Conservation (phyloP, 2,888 invertebrate species). For the Trilocha varians region DNA sequence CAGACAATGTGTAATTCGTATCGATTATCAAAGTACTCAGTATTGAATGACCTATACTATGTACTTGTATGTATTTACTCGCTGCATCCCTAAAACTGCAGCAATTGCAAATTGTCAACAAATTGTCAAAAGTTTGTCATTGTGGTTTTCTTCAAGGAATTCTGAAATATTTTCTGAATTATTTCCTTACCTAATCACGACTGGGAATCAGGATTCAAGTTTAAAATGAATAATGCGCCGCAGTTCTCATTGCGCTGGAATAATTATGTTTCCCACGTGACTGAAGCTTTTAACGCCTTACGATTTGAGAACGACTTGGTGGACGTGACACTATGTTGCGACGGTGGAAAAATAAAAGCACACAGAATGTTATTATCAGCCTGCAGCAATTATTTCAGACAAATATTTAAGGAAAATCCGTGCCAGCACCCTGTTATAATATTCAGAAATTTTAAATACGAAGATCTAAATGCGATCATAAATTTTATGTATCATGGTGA, state of each 20-base stretch:
- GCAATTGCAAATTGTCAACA: background rate
- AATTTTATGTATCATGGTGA: constrained; percentile 90
- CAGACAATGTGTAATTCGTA: no score
- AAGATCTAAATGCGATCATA: constrained; percentile 83
- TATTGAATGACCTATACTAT: no score
- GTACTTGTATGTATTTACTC: no score
- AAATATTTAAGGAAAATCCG: constrained; percentile 82
- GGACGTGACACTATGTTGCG: constrained; percentile 89
- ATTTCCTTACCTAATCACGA: background rate
- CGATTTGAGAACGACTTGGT: constrained; percentile 80
- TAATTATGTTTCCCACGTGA: constrained; percentile 86
- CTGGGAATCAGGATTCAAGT: background rate
- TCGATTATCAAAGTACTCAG: no score
- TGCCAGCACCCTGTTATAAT: constrained; percentile 87
- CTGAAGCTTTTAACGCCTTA: constrained; percentile 84
- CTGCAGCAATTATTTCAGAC: constrained; percentile 86
- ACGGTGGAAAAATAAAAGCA: constrained; percentile 86
- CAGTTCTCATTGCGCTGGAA: constrained; percentile 92
- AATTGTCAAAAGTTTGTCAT: constrained; percentile 5
- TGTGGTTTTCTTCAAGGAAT: constrained; percentile 1
- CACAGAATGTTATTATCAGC: constrained; percentile 90
- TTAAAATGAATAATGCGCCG: constrained; percentile 74
- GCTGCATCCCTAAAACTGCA: background rate
- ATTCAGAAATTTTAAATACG: constrained; percentile 84
- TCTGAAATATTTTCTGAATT: background rate